Evolutionary conservation across 2,113 vertebrate species (phyloP).

Genomic region (Aldabrachelys gigantea): DNA sequence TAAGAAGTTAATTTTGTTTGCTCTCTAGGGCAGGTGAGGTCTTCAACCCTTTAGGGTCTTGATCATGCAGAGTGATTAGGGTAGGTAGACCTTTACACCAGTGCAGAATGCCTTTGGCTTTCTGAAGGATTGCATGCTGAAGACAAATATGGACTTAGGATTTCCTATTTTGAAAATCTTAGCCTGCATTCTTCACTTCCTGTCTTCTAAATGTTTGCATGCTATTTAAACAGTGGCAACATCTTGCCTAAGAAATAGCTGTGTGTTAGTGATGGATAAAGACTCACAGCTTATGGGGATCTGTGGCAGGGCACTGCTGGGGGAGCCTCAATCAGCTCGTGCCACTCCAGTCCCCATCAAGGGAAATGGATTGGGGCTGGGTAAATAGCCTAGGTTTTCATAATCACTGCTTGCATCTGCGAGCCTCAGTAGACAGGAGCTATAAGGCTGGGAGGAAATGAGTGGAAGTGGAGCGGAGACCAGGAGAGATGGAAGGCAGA

Average conservation of each 20-base stretch:
- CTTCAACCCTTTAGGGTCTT: fast-evolving
- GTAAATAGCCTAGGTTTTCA: no score
- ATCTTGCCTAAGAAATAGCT: background rate
- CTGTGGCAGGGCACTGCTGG: no score
- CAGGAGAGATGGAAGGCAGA: no score
- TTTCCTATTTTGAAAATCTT: background rate
- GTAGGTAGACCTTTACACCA: background rate
- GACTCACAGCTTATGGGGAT: background rate
- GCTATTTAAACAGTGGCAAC: background rate
- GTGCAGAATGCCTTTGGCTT: background rate
- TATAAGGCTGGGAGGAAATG: no score
- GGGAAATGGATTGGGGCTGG: no score
- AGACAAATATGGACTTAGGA: background rate
- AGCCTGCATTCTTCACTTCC: background rate
- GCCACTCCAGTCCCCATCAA: no score
- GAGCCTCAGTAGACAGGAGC: no score
- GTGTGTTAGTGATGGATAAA: background rate
- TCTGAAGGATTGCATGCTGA: background rate
- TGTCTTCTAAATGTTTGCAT: background rate
- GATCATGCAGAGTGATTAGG: background rate
- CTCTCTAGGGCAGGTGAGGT: background rate
- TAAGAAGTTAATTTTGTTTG: conserved; percentile 34
- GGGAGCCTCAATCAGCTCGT: no score
- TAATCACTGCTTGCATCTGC: no score
- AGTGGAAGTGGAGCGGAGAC: no score